Conservation (phyloP, 1,140 invertebrate genomes). For the Pissodes strobi region DNA sequence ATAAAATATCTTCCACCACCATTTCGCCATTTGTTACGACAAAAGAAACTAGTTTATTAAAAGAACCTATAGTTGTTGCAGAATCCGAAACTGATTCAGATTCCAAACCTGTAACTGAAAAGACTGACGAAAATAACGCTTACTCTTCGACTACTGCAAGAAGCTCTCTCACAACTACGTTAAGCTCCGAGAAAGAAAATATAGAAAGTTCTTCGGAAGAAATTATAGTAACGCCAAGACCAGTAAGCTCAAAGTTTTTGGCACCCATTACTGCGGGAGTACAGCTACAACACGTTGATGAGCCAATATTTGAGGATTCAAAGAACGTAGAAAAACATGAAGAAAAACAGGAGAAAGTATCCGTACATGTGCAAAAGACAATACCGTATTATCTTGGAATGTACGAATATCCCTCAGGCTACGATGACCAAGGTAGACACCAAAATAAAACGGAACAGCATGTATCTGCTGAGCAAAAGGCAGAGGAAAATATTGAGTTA, state of each 20-base stretch:
- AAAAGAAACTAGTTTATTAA: conserved; percentile 1
- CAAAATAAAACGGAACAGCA: conserved; percentile 26
- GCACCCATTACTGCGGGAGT: conserved; percentile 62
- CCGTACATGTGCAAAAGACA: conserved; percentile 65
- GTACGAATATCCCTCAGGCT: conserved; percentile 57
- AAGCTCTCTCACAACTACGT: conserved; percentile 2
- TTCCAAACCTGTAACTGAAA: conserved; percentile 23
- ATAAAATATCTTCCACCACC: conserved; percentile 5
- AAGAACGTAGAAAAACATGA: conserved; percentile 10
- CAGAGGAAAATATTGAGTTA: conserved; percentile 40
- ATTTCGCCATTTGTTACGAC: not conserved
- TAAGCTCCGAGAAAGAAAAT: not conserved
- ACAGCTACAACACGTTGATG: conserved; percentile 57
- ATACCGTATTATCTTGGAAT: conserved; percentile 58
- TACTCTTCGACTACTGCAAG: conserved; percentile 8
- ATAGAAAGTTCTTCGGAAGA: conserved; percentile 46
- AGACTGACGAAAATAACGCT: conserved; percentile 24
- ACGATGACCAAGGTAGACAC: conserved; percentile 32
- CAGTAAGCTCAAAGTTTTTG: conserved; percentile 59
- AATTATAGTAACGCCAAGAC: conserved; percentile 57
- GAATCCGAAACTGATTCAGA: conserved; percentile 42
- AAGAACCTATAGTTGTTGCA: conserved; percentile 55
- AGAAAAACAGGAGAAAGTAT: conserved; percentile 43
- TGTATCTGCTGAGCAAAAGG: conserved; percentile 27
- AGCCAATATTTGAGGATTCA: conserved; percentile 13